These are phyloP conservation scores for Caenorhabditis uteleia DNA, from an alignment of 2,888 invertebrate species.

Conservation along the genomic window DNA sequence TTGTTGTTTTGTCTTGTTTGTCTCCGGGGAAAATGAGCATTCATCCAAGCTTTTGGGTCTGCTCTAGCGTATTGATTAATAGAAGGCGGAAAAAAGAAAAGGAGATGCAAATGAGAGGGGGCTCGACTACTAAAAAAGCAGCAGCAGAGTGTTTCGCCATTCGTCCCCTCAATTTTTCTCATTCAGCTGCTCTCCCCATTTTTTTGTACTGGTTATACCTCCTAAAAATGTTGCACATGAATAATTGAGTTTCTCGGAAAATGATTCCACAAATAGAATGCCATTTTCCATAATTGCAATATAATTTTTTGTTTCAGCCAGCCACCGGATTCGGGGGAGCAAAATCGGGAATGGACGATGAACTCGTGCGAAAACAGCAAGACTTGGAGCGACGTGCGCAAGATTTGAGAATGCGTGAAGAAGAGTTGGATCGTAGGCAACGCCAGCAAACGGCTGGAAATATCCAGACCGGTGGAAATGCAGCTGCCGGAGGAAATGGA, in stretches of 20 bases:
- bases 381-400: constrained; percentile 66
- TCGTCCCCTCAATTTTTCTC: not conserved
- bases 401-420: constrained; percentile 70
- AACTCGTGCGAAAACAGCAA: constrained; percentile 67
- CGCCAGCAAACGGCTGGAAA: constrained; percentile 4
- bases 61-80: constrained; percentile 28
- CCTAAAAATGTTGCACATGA: not conserved
- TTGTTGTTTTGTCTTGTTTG: constrained; percentile 4
- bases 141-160: no score
- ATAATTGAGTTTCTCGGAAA: not conserved
- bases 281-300: no score
- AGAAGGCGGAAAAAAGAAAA: constrained; percentile 1
- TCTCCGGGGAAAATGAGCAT: not conserved
- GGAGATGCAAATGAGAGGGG: not conserved
- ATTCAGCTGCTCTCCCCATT: not conserved
- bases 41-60: no score
- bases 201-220: not conserved
- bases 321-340: no score
- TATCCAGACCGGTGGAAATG: constrained; percentile 37
- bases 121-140: no score
- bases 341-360: constrained; percentile 57
- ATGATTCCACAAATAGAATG: not conserved
- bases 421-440: constrained; percentile 77
- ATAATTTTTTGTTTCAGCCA: not conserved
- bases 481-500: constrained; percentile 59